These are phyloP conservation scores for Agonopterix arenella DNA, from an alignment of 2,888 invertebrate genomes.

Conservation along the genomic window DNA sequence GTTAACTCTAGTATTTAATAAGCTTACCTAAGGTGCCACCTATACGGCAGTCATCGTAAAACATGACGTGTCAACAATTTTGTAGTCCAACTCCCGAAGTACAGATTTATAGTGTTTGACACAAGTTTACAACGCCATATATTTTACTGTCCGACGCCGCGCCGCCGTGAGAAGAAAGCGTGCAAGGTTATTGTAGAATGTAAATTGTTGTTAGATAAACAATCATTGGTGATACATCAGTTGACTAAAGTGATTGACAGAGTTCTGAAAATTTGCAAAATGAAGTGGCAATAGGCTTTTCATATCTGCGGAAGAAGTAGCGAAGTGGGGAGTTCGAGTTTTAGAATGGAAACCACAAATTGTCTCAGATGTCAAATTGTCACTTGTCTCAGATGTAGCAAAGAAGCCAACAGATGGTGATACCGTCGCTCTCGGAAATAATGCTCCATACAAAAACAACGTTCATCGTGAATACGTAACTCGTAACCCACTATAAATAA, in stretches of 20 bases:
- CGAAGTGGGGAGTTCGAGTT: no score
- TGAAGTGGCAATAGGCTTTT: no score
- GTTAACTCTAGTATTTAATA: background rate
- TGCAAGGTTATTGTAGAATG: conserved; percentile 6
- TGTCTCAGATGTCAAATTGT: no score
- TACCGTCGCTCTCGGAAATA: no score
- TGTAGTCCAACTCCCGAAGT: conserved; percentile 8
- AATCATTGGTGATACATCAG: conserved; percentile 6
- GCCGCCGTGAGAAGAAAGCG: conserved; percentile 7
- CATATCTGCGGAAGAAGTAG: no score
- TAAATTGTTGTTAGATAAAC: conserved; percentile 7
- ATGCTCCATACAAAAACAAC: no score
- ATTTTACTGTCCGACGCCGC: conserved; percentile 20
- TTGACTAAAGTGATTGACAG: background rate
- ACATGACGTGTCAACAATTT: background rate
- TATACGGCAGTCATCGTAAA: background rate
- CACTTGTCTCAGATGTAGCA: no score
- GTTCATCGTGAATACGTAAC: no score
- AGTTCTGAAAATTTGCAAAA: background rate
- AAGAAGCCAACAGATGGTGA: no score
- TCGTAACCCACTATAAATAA: no score
- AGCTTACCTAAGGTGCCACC: background rate
- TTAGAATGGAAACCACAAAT: background rate
- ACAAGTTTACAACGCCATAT: conserved; percentile 24
- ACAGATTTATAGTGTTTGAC: conserved; percentile 27